Evolutionary conservation across 2,113 vertebrate species (phyloP).

Genomic region (Anolis sagrei): DNA sequence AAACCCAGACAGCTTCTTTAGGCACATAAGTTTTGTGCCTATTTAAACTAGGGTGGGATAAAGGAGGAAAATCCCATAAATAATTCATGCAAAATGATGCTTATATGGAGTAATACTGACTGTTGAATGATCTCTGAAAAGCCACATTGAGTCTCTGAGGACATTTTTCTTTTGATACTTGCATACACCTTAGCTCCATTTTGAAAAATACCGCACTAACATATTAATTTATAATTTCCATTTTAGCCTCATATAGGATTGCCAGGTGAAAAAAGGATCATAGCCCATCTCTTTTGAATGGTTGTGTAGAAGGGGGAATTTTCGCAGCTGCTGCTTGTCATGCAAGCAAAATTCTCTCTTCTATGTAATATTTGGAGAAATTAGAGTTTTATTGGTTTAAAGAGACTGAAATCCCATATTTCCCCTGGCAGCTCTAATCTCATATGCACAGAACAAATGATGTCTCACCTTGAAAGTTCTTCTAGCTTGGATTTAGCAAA

Average conservation of each 20-base stretch:
- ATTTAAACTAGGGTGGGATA: neutral
- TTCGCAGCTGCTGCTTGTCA: too few species aligned
- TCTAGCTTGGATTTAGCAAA: constrained; percentile 98
- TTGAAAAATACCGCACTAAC: neutral
- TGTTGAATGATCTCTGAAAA: neutral
- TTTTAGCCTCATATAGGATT: neutral
- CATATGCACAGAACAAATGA: neutral
- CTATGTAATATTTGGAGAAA: too few species aligned
- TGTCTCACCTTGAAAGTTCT: constrained; percentile 90
- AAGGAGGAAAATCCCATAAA: neutral
- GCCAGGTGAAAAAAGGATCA: too few species aligned
- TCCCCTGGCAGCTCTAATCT: too few species aligned
- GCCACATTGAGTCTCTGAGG: neutral
- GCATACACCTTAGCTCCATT: neutral
- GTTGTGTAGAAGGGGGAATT: too few species aligned
- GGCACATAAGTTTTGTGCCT: neutral
- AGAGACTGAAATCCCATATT: too few species aligned
- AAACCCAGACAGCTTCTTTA: neutral
- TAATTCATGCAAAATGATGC: neutral
- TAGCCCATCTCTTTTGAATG: too few species aligned
- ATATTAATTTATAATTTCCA: constrained; percentile 19
- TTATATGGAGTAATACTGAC: neutral
- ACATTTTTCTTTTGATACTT: neutral
- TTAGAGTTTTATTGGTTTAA: too few species aligned
- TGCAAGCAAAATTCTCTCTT: too few species aligned